Conservation (phyloP, 2,888 invertebrate species). For the Cremastinae sp. region DNA sequence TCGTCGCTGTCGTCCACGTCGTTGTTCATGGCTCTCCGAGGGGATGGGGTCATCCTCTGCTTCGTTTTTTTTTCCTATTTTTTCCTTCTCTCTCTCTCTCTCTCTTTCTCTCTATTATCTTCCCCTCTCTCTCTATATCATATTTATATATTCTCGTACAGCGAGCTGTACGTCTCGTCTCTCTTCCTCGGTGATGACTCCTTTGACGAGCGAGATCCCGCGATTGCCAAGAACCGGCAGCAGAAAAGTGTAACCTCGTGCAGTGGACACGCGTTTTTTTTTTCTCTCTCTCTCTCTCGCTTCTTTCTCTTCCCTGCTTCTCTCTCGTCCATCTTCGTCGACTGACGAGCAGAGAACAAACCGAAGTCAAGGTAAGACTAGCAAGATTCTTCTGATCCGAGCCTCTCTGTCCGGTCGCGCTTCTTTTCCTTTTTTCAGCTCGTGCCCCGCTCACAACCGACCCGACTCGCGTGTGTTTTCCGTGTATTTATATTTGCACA, state of each 20-base stretch:
- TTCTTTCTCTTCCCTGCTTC: too few species aligned
- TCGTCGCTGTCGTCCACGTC: conserved; percentile 41
- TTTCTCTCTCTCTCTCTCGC: conserved; percentile 20
- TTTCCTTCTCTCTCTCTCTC: conserved; percentile 19
- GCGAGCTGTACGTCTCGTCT: neutral
- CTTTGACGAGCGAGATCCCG: conserved; percentile 71
- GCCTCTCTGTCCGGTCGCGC: conserved; percentile 28
- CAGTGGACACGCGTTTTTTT: conserved; percentile 52
- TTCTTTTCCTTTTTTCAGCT: conserved; percentile 4
- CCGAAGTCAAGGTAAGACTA: conserved; percentile 75
- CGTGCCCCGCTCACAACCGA: conserved; percentile 29
- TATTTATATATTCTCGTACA: neutral
- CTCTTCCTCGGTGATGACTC: conserved; percentile 60
- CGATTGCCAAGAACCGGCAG: conserved; percentile 68
- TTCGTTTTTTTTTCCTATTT: neutral
- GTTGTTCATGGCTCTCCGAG: conserved; percentile 48
- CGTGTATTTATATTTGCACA: neutral
- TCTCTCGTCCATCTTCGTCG: conserved; percentile 24
- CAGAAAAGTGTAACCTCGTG: conserved; percentile 51
- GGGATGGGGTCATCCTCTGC: conserved; percentile 55
- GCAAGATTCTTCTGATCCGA: conserved; percentile 68
- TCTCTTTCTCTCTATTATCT: conserved; percentile 9
- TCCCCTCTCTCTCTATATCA: neutral
- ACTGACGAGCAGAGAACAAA: conserved; percentile 60
- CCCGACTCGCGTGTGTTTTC: neutral